Evolutionary conservation across 2,888 invertebrate species (phyloP).

Genomic region (Nasonia oneida): DNA sequence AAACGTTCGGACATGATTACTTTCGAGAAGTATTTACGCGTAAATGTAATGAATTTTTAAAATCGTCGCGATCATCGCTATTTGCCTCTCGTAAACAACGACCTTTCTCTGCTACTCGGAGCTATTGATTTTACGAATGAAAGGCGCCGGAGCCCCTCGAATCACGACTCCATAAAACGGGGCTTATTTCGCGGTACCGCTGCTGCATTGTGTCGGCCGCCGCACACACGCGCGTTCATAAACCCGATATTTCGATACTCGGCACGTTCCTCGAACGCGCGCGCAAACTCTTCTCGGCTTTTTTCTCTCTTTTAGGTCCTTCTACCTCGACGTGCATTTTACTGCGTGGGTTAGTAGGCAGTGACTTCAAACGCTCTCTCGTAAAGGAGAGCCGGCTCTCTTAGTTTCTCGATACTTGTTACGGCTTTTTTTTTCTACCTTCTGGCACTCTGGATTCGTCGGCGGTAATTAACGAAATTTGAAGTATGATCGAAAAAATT

Average conservation of each 20-base stretch:
- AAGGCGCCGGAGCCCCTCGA: slow-evolving; percentile 52
- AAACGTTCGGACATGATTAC: not conserved
- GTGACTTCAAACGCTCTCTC: not conserved
- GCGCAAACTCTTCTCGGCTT: not conserved
- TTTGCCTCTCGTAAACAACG: slow-evolving; percentile 49
- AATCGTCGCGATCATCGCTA: slow-evolving; percentile 32
- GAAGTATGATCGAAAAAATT: too few species aligned
- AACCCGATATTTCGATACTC: slow-evolving; percentile 64
- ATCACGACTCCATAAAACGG: slow-evolving; percentile 57
- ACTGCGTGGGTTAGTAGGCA: not conserved
- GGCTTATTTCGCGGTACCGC: slow-evolving; percentile 30
- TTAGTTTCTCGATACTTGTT: not conserved
- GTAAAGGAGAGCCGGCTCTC: too few species aligned
- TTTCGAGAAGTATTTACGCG: not conserved
- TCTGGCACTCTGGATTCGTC: too few species aligned
- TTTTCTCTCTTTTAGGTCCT: not conserved
- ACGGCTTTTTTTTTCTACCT: too few species aligned
- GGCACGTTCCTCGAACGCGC: slow-evolving; percentile 61
- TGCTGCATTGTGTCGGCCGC: slow-evolving; percentile 26
- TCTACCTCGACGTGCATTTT: slow-evolving; percentile 9
- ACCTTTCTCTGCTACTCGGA: not conserved
- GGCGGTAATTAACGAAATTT: not conserved
- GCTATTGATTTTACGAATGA: slow-evolving; percentile 56
- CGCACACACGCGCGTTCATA: slow-evolving; percentile 20
- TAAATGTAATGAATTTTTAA: not conserved